A percentile compares a stretch with the other conserved stretches of the same genome.
Conservation (phyloP, 2,797 vertebrate genomes). For the Coranthus polyacanthus region DNA sequence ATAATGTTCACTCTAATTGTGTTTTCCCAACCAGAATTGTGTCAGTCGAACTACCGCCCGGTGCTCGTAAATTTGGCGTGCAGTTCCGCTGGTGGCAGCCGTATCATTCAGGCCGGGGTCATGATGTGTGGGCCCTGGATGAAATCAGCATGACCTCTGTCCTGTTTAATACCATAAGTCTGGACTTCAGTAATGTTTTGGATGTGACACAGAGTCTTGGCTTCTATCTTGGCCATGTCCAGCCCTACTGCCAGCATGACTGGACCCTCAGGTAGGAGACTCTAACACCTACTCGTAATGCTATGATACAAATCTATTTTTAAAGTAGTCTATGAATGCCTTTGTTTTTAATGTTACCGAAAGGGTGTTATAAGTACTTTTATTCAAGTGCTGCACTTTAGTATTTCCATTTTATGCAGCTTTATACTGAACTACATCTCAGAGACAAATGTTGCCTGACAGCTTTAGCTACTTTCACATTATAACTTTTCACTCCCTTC, state of each 20-base stretch:
- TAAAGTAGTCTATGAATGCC: neutral
- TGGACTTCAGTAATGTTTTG: constrained; percentile 96
- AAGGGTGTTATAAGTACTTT: neutral
- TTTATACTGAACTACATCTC: no score
- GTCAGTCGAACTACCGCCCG: constrained; percentile 94
- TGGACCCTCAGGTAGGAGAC: constrained; percentile 94
- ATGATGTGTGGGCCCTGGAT: constrained; percentile 98
- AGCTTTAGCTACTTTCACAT: no score
- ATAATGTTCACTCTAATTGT: neutral
- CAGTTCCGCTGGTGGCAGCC: constrained; percentile 99
- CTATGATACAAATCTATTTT: neutral
- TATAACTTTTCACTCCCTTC: no score
- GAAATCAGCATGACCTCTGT: constrained; percentile 99
- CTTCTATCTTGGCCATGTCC: constrained; percentile 98
- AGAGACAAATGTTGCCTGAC: no score
- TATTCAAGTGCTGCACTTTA: neutral
- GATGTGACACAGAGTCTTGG: constrained; percentile 98
- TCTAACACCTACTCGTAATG: neutral
- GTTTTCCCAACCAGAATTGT: constrained; percentile 87
- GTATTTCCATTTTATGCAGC: no score
- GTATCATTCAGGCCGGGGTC: constrained; percentile 94
- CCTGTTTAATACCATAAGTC: constrained; percentile 97
- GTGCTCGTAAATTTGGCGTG: constrained; percentile 93
- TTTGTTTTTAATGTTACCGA: neutral
- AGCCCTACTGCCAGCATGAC: constrained; percentile 96